Percentiles rank a stretch among this genome's conserved stretches.
These are phyloP conservation scores for Leptinotarsa defecta DNA, from an alignment of 1,140 invertebrate genomes.

Conservation along the genomic window DNA sequence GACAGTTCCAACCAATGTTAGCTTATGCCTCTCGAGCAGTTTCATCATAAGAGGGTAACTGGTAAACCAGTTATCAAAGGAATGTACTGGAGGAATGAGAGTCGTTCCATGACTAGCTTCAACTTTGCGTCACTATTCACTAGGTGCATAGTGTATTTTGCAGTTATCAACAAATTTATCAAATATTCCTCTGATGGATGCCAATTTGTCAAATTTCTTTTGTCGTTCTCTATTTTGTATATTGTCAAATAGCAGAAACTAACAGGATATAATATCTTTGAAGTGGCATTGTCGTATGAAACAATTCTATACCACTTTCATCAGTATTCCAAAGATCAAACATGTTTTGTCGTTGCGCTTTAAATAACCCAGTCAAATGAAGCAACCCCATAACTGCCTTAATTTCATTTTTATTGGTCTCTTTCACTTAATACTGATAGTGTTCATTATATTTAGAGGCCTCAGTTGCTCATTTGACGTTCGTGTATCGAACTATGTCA, in stretches of 20 bases:
- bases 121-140: conserved; percentile 45
- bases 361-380: conserved; percentile 1
- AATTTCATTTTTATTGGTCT: conserved; percentile 22
- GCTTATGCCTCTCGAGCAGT: conserved; percentile 41
- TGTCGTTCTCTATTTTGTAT: conserved; percentile 49
- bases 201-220: conserved; percentile 27
- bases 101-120: conserved; percentile 47
- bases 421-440: not conserved
- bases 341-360: conserved; percentile 14
- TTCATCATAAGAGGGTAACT: conserved; percentile 44
- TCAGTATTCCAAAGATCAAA: conserved; percentile 46
- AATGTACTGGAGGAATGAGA: conserved; percentile 54
- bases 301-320: conserved; percentile 55
- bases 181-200: conserved; percentile 47
- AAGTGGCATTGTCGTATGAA: conserved; percentile 57
- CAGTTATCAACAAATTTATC: conserved; percentile 44
- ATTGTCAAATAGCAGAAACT: conserved; percentile 59
- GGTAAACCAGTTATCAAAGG: conserved; percentile 55
- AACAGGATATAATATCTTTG: conserved; percentile 58
- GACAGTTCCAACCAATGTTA: conserved; percentile 49
- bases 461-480: too few relatives aligned
- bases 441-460: not conserved
- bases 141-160: conserved; percentile 34
- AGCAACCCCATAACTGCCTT: not conserved
- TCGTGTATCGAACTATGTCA: too few relatives aligned